Percentiles rank a stretch among this genome's conserved stretches.
phyloP scores from a whole-genome alignment of 2,113 vertebrate species.

The Corythornis madagascariensis region DNA sequence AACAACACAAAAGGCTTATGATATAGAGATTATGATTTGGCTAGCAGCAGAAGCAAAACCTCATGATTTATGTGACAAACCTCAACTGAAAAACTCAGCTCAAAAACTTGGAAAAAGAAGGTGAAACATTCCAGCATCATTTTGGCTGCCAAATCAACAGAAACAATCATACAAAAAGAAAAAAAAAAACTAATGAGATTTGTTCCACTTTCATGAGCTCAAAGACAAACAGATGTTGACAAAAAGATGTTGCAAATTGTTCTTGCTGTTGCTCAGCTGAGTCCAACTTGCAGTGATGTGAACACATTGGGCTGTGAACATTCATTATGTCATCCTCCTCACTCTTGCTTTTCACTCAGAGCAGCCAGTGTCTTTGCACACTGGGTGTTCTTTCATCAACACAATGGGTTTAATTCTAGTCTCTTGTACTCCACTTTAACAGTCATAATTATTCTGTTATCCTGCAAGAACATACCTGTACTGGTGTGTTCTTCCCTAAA shows the following conservation, averaged over 20 bases:
- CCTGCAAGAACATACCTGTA: neutral
- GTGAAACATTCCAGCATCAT: slow-evolving; percentile 53
- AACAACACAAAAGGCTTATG: slow-evolving; percentile 21
- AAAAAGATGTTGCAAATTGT: slow-evolving; percentile 28
- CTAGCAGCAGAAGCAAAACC: slow-evolving; percentile 46
- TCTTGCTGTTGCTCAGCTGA: neutral
- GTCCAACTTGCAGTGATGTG: neutral
- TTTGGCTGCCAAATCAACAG: slow-evolving; percentile 49
- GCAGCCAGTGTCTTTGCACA: neutral
- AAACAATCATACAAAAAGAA: slow-evolving; percentile 17
- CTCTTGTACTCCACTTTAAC: neutral
- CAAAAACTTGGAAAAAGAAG: slow-evolving; percentile 46
- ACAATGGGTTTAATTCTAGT: neutral
- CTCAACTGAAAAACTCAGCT: slow-evolving; percentile 23
- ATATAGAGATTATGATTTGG: slow-evolving; percentile 42
- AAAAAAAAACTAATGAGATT: slow-evolving; percentile 13
- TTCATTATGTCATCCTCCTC: neutral
- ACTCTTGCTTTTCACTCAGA: neutral
- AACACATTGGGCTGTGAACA: neutral
- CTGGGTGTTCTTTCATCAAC: neutral
- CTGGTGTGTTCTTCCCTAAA: neutral
- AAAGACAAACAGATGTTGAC: slow-evolving; percentile 63
- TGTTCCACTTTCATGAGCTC: slow-evolving; percentile 35
- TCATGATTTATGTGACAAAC: slow-evolving; percentile 61
- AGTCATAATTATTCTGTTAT: neutral